Conservation (phyloP, 2,888 invertebrate species). For the Penaeus monodon region DNA sequence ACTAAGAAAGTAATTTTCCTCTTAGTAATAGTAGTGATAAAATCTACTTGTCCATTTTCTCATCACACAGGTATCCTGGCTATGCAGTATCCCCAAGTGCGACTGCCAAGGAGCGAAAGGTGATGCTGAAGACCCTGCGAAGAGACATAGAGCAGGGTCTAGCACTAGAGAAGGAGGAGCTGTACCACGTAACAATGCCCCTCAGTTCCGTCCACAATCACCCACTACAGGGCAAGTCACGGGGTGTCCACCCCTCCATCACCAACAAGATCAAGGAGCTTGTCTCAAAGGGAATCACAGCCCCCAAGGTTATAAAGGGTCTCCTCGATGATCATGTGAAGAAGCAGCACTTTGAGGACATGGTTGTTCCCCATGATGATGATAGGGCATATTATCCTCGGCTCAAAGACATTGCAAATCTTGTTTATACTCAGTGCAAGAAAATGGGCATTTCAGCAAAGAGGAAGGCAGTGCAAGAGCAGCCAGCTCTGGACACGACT, state of each 20-base stretch:
- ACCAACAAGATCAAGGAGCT: slow-evolving; percentile 34
- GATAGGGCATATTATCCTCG: slow-evolving; percentile 52
- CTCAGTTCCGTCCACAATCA: slow-evolving; percentile 46
- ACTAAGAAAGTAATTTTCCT: too few relatives aligned
- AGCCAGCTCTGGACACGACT: background rate
- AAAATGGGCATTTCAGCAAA: slow-evolving; percentile 44
- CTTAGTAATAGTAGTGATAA: background rate
- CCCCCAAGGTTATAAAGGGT: slow-evolving; percentile 41
- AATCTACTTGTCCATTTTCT: background rate
- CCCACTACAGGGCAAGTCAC: slow-evolving; percentile 32
- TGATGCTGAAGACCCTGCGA: slow-evolving; percentile 40
- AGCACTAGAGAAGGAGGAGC: slow-evolving; percentile 39
- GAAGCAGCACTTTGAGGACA: slow-evolving; percentile 20
- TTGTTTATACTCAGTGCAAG: slow-evolving; percentile 42
- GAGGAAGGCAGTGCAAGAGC: slow-evolving; percentile 18
- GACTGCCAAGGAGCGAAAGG: slow-evolving; percentile 35
- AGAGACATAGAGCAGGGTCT: slow-evolving; percentile 17
- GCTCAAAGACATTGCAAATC: slow-evolving; percentile 48
- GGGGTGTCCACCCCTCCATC: slow-evolving; percentile 39
- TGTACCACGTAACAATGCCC: slow-evolving; percentile 51
- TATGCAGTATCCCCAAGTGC: slow-evolving; percentile 39
- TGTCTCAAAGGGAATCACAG: slow-evolving; percentile 34
- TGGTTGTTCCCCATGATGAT: slow-evolving; percentile 41
- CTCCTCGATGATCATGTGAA: slow-evolving; percentile 41
- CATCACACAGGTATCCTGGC: slow-evolving; percentile 44